Evolutionary conservation across 1,140 invertebrate genomes (phyloP).

Genomic region (Cydia fagiglandana): DNA sequence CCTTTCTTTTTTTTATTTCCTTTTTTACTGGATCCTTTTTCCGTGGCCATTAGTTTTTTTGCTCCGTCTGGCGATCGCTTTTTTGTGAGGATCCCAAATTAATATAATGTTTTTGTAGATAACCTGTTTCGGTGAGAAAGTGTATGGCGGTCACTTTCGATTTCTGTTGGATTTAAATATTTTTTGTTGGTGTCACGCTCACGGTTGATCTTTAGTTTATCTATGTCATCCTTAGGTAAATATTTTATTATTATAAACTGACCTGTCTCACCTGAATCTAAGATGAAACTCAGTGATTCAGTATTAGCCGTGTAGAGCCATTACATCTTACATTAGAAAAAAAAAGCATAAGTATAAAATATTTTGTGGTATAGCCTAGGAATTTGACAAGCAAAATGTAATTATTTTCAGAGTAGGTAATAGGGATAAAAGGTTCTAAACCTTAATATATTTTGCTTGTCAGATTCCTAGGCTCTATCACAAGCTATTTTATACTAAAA

Average conservation of each 20-base stretch:
- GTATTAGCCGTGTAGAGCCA: too few relatives aligned
- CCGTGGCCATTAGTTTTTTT: slow-evolving; percentile 75
- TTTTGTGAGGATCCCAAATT: slow-evolving; percentile 78
- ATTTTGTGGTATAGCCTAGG: too few relatives aligned
- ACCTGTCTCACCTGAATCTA: too few relatives aligned
- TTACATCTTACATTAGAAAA: too few relatives aligned
- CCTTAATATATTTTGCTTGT: too few relatives aligned
- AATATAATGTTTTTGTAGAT: slow-evolving; percentile 73
- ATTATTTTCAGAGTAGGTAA: too few relatives aligned
- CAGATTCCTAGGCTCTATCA: too few relatives aligned
- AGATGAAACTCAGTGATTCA: too few relatives aligned
- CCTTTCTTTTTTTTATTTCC: slow-evolving; percentile 67
- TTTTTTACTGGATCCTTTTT: slow-evolving; percentile 68
- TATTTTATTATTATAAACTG: slow-evolving; percentile 13
- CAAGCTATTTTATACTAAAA: too few relatives aligned
- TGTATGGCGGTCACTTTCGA: slow-evolving; percentile 65
- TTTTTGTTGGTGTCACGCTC: slow-evolving; percentile 6
- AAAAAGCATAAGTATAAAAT: too few relatives aligned
- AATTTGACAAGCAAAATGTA: too few relatives aligned
- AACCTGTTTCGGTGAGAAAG: slow-evolving; percentile 70
- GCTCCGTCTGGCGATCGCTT: slow-evolving; percentile 68
- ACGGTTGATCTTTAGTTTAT: neutral
- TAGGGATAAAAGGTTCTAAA: too few relatives aligned
- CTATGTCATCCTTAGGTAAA: neutral
- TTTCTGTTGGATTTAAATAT: slow-evolving; percentile 52